Conservation (phyloP, 2,888 invertebrate species). For the Rhopalosiphum nymphaeae region DNA sequence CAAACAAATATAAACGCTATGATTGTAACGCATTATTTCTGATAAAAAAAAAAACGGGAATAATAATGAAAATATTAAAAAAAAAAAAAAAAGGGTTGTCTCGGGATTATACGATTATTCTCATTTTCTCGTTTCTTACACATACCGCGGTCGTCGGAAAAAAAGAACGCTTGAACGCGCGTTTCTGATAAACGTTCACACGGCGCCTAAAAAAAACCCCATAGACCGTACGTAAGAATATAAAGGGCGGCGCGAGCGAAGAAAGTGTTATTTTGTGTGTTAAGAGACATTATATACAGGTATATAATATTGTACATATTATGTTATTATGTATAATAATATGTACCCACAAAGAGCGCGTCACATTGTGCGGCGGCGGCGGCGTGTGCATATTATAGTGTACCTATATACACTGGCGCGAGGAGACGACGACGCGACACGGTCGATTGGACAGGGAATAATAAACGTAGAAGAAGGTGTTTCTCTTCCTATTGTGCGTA, state of each 20-base stretch:
- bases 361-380: constrained; percentile 21
- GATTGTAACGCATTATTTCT: background rate
- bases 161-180: background rate
- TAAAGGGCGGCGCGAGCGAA: constrained; percentile 32
- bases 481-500: constrained; percentile 60
- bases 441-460: constrained; percentile 63
- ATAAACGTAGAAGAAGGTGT: constrained; percentile 38
- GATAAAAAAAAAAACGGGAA: background rate
- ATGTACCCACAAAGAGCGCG: constrained; percentile 14
- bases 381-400: background rate
- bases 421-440: constrained; percentile 23
- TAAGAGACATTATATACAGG: background rate
- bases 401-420: background rate
- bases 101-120: background rate
- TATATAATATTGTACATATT: background rate
- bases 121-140: background rate
- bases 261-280: constrained; percentile 55
- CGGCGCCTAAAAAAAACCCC: constrained; percentile 54
- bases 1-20: background rate
- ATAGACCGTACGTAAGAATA: constrained; percentile 7
- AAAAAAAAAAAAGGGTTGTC: background rate
- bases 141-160: background rate
- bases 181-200: constrained; percentile 41
- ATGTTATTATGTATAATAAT: constrained; percentile 18
- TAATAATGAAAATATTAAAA: background rate